Percentiles rank a stretch among this genome's conserved stretches.
Conservation (phyloP, 2,113 vertebrate species). For the Lamprotornis superbus region DNA sequence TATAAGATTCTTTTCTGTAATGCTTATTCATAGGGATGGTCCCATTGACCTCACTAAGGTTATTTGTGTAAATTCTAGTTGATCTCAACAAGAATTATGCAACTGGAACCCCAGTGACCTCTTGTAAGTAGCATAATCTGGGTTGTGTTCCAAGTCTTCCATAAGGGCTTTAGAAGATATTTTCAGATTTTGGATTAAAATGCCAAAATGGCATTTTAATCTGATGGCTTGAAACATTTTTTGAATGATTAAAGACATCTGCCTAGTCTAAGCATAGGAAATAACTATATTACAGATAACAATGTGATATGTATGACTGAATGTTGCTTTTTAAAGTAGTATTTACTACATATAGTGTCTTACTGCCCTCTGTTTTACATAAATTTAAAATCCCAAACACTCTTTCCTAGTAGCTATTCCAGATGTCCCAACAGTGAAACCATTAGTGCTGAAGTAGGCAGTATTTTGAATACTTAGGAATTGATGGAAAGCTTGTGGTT, state of each 20-base stretch:
- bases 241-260: not conserved
- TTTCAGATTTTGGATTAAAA: conserved; percentile 63
- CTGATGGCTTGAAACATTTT: conserved; percentile 17
- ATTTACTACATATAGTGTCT: not conserved
- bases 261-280: not conserved
- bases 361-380: not conserved
- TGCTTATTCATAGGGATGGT: not conserved
- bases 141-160: conserved; percentile 21
- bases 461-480: not conserved
- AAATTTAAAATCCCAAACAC: not conserved
- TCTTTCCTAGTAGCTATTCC: not conserved
- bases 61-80: conserved; percentile 32
- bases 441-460: not conserved
- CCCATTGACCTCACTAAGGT: not conserved
- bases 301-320: not conserved
- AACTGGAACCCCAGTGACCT: conserved; percentile 4
- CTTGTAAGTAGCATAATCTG: conserved; percentile 22
- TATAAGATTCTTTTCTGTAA: not conserved
- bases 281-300: not conserved
- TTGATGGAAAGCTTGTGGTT: not conserved
- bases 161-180: conserved; percentile 42
- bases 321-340: not conserved
- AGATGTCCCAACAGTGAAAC: not conserved
- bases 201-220: conserved; percentile 46
- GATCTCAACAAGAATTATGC: conserved; percentile 18